phyloP scores from a whole-genome alignment of 2,113 vertebrate species.

The Oryzias woworae region DNA sequence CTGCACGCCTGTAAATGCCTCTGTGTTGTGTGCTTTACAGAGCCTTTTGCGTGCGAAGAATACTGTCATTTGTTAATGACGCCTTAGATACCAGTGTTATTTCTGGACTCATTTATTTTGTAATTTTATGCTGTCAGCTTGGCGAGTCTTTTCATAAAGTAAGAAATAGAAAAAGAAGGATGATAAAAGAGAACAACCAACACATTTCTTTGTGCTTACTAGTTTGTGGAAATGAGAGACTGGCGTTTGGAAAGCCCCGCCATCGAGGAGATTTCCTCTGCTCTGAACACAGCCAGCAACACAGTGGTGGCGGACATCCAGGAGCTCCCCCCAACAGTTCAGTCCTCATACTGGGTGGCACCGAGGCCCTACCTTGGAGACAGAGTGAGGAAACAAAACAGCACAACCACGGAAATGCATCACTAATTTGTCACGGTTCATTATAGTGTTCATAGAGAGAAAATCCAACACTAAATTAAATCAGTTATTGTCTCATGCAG shows the following conservation, averaged over 20 bases:
- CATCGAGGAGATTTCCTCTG: slow-evolving; percentile 76
- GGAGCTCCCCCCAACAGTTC: slow-evolving; percentile 82
- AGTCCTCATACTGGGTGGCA: slow-evolving; percentile 85
- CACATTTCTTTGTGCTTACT: not conserved
- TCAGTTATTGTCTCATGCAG: too few species aligned
- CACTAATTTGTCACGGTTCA: too few species aligned
- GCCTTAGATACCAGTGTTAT: not conserved
- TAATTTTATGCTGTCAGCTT: not conserved
- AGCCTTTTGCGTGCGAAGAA: slow-evolving; percentile 13
- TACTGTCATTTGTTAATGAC: slow-evolving; percentile 9
- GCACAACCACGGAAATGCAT: too few species aligned
- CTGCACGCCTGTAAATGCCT: slow-evolving; percentile 30
- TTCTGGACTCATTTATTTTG: not conserved
- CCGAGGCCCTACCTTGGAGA: slow-evolving; percentile 87
- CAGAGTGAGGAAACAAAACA: slow-evolving; percentile 75
- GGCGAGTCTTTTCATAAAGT: too few species aligned
- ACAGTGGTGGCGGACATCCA: slow-evolving; percentile 90
- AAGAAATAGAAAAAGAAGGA: too few species aligned
- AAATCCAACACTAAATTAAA: not conserved
- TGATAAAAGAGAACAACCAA: not conserved
- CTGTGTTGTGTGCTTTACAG: slow-evolving; percentile 13
- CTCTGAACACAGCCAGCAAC: slow-evolving; percentile 85
- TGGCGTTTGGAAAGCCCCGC: slow-evolving; percentile 84
- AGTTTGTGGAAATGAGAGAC: slow-evolving; percentile 88
- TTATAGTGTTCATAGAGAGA: not conserved